phyloP scores from a whole-genome alignment of 2,113 vertebrate species.

The Menidia beryllina region DNA sequence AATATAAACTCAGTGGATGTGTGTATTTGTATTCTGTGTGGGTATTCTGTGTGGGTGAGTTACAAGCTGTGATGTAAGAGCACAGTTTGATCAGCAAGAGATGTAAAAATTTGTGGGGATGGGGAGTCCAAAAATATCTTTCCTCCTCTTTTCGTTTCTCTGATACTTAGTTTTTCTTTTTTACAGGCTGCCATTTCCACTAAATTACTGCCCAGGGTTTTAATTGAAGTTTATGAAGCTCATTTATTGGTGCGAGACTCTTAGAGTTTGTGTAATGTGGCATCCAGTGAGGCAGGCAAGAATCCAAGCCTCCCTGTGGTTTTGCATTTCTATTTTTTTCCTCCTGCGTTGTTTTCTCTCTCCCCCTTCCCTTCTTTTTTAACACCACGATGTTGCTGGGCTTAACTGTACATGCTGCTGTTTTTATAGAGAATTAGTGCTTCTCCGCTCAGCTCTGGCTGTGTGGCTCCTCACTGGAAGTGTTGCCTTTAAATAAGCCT shows the following conservation, averaged over 20 bases:
- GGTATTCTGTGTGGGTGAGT: constrained; percentile 38
- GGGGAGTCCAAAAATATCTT: constrained; percentile 44
- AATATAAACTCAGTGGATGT: constrained; percentile 13
- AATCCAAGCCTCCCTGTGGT: constrained; percentile 75
- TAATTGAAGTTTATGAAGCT: constrained; percentile 85
- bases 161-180: constrained; percentile 61
- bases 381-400: constrained; percentile 70
- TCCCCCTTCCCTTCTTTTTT: constrained; percentile 16
- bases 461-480: constrained; percentile 73
- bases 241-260: constrained; percentile 77
- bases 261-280: constrained; percentile 78
- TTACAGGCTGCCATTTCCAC: constrained; percentile 83
- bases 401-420: constrained; percentile 74
- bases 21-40: neutral
- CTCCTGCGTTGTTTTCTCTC: constrained; percentile 49
- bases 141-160: constrained; percentile 46
- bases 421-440: constrained; percentile 84
- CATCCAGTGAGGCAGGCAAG: constrained; percentile 63
- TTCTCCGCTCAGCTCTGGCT: constrained; percentile 68
- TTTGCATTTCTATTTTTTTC: constrained; percentile 62
- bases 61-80: constrained; percentile 28
- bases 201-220: constrained; percentile 86
- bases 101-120: constrained; percentile 14
- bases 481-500: constrained; percentile 76
- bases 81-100: constrained; percentile 41